A percentile compares a stretch with the other conserved stretches of the same genome.
These are phyloP conservation scores for Cosmopolites sordidus DNA, from an alignment of 2,888 invertebrate species.

Conservation along the genomic window DNA sequence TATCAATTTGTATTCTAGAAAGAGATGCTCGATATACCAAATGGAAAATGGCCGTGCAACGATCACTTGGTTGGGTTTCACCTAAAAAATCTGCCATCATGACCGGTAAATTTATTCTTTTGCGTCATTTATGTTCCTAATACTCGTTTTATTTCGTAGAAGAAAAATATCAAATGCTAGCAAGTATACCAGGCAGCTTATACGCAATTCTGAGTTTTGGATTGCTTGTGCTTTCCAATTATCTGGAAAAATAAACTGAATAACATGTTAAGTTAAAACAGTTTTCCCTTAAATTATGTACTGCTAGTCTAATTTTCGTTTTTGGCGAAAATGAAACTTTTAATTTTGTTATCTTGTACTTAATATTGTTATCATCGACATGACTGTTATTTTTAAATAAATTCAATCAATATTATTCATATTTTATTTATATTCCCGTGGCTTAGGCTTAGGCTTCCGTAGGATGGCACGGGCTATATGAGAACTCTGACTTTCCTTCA, in stretches of 20 bases:
- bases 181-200: conserved; percentile 74
- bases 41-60: conserved; percentile 94
- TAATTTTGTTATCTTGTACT: conserved; percentile 8
- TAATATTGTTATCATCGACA: conserved; percentile 14
- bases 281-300: background rate
- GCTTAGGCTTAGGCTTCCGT: too few species aligned
- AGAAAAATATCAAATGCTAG: conserved; percentile 70
- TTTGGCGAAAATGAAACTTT: background rate
- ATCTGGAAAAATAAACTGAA: conserved; percentile 22
- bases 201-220: conserved; percentile 71
- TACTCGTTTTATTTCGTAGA: conserved; percentile 49
- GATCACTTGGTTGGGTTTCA: conserved; percentile 85
- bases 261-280: background rate
- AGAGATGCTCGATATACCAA: conserved; percentile 78
- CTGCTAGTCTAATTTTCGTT: background rate
- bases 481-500: too few species aligned
- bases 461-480: too few species aligned
- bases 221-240: conserved; percentile 55
- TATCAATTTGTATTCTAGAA: conserved; percentile 44
- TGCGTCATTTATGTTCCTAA: background rate
- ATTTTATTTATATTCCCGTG: background rate
- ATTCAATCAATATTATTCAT: background rate
- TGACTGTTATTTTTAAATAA: conserved; percentile 15
- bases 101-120: conserved; percentile 57
- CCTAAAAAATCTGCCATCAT: conserved; percentile 68